A percentile compares a stretch with the other conserved stretches of the same genome.
phyloP scores from a whole-genome alignment of 2,113 vertebrate species.

The Camarhynchus parvulus region DNA sequence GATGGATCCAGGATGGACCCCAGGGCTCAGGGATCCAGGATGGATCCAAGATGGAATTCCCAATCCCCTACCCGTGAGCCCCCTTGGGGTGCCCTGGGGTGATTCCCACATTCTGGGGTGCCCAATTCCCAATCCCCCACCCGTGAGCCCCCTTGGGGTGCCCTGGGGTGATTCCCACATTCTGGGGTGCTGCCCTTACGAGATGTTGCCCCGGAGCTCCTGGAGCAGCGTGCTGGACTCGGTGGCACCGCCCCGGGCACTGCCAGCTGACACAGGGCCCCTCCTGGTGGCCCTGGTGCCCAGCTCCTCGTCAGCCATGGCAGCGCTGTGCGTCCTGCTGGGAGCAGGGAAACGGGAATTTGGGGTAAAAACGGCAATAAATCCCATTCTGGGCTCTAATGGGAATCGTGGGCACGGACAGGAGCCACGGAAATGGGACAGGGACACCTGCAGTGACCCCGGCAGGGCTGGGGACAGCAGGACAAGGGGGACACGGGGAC shows the following conservation, averaged over 20 bases:
- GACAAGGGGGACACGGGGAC: too few species aligned
- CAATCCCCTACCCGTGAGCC: neutral
- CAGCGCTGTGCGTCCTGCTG: neutral
- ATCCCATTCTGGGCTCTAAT: neutral
- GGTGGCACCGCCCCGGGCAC: neutral
- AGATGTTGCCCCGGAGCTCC: slow-evolving; percentile 25
- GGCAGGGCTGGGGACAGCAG: neutral
- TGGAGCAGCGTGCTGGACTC: slow-evolving; percentile 27
- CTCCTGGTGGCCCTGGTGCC: neutral
- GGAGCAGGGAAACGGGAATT: too few species aligned
- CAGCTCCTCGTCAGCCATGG: neutral
- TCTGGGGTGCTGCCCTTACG: neutral
- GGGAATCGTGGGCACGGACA: fast-evolving
- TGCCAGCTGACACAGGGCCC: neutral
- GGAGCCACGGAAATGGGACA: neutral
- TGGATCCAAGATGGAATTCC: too few species aligned
- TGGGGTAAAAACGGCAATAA: too few species aligned
- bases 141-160: too few species aligned
- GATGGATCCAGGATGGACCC: neutral
- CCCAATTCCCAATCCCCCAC: neutral
- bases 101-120: too few species aligned
- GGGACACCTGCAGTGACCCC: fast-evolving
- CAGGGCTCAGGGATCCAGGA: too few species aligned
- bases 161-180: neutral
- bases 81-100: too few species aligned